phyloP scores from a whole-genome alignment of 2,113 vertebrate species.

The Mesitornis unicolor region DNA sequence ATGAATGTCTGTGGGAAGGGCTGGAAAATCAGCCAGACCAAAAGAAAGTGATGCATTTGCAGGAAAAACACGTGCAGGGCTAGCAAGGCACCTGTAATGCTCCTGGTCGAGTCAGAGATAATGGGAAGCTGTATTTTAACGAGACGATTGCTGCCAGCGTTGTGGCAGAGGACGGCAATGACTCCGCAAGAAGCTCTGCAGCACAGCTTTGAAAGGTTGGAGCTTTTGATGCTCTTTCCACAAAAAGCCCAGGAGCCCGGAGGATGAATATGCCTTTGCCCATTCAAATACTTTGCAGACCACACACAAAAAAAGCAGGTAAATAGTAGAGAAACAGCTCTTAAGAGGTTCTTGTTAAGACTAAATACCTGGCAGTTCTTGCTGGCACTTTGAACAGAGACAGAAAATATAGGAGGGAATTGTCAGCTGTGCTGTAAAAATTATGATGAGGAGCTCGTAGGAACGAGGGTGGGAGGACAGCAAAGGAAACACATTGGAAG shows the following conservation, averaged over 20 bases:
- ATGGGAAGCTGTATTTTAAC: slow-evolving; percentile 15
- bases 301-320: background rate
- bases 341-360: background rate
- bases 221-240: slow-evolving; percentile 27
- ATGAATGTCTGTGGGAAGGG: slow-evolving; percentile 53
- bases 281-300: background rate
- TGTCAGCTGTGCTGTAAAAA: slow-evolving; percentile 63
- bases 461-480: slow-evolving; percentile 61
- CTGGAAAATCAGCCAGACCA: slow-evolving; percentile 12
- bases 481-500: slow-evolving; percentile 49
- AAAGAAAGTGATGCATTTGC: slow-evolving; percentile 46
- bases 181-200: slow-evolving; percentile 38
- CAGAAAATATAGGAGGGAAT: slow-evolving; percentile 36
- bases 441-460: slow-evolving; percentile 48
- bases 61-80: slow-evolving; percentile 23
- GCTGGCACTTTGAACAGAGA: background rate
- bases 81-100: slow-evolving; percentile 27
- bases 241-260: slow-evolving; percentile 3
- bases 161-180: slow-evolving; percentile 27
- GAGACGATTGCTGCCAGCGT: background rate
- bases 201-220: slow-evolving; percentile 14
- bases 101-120: background rate
- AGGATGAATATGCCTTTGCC: slow-evolving; percentile 3
- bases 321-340: background rate
- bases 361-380: background rate